phyloP scores from a whole-genome alignment of 2,888 invertebrate species.

The Caenorhabditis japonica region DNA sequence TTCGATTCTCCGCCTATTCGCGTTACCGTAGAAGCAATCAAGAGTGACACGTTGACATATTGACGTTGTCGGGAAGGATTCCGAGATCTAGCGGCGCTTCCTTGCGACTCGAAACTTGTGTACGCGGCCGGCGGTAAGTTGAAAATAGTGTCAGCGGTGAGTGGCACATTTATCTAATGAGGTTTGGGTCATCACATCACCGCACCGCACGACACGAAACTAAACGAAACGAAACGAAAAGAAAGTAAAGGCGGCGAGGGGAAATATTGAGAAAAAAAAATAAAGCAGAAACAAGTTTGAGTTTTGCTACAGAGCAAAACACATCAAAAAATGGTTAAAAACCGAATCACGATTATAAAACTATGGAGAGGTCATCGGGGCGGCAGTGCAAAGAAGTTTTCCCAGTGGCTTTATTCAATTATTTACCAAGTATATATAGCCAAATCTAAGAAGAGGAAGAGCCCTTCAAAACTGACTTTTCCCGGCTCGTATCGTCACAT shows the following conservation, averaged over 20 bases:
- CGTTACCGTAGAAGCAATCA: conserved; percentile 48
- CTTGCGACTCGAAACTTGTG: conserved; percentile 11
- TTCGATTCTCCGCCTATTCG: conserved; percentile 33
- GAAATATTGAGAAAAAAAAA: neutral
- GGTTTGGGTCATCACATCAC: conserved; percentile 28
- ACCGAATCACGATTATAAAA: conserved; percentile 17
- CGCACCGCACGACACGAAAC: no score
- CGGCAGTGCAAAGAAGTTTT: conserved; percentile 16
- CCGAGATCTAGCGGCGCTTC: neutral
- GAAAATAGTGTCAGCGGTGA: conserved; percentile 53
- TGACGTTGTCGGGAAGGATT: conserved; percentile 12
- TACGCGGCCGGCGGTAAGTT: conserved; percentile 12
- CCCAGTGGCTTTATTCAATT: conserved; percentile 36
- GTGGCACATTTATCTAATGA: conserved; percentile 54
- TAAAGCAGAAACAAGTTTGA: neutral
- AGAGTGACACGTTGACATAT: conserved; percentile 50
- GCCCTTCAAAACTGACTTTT: conserved; percentile 14
- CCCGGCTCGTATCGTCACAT: conserved; percentile 14
- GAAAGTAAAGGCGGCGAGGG: neutral
- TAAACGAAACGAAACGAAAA: neutral
- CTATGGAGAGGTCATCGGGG: conserved; percentile 16
- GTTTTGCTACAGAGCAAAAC: conserved; percentile 1
- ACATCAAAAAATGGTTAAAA: neutral
- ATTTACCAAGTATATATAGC: conserved; percentile 20
- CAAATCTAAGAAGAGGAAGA: conserved; percentile 1